phyloP scores from a whole-genome alignment of 2,113 vertebrate species.

The Neolamprologus ventralis region DNA sequence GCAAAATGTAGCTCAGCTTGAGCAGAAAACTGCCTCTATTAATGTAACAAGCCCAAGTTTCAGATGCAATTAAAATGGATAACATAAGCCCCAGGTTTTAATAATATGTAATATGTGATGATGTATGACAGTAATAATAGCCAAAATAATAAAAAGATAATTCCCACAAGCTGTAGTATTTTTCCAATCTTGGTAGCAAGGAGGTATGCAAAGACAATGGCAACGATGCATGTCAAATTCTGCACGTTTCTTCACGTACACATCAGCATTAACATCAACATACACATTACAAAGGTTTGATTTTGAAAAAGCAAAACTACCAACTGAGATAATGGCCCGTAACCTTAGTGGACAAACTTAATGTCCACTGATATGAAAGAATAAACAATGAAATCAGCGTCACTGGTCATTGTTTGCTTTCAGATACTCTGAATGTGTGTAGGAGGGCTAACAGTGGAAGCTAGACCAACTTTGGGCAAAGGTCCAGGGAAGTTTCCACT shows the following conservation, averaged over 20 bases:
- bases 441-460: background rate
- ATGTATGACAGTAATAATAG: background rate
- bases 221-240: background rate
- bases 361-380: background rate
- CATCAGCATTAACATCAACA: background rate
- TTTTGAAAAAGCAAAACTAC: background rate
- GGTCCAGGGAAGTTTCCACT: constrained; percentile 55
- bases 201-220: background rate
- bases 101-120: background rate
- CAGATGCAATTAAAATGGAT: background rate
- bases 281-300: background rate
- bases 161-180: background rate
- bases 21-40: background rate
- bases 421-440: background rate
- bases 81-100: background rate
- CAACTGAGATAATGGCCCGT: background rate
- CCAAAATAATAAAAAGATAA: background rate
- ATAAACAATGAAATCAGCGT: background rate
- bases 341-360: background rate
- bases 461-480: constrained; percentile 4
- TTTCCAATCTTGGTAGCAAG: background rate
- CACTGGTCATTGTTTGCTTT: background rate
- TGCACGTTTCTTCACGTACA: background rate
- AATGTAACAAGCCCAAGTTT: background rate
- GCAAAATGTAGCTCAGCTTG: background rate